A percentile compares a stretch with the other conserved stretches of the same genome.
These are phyloP conservation scores for Netelia fuscicornis DNA, from an alignment of 2,888 invertebrate genomes.

Conservation along the genomic window DNA sequence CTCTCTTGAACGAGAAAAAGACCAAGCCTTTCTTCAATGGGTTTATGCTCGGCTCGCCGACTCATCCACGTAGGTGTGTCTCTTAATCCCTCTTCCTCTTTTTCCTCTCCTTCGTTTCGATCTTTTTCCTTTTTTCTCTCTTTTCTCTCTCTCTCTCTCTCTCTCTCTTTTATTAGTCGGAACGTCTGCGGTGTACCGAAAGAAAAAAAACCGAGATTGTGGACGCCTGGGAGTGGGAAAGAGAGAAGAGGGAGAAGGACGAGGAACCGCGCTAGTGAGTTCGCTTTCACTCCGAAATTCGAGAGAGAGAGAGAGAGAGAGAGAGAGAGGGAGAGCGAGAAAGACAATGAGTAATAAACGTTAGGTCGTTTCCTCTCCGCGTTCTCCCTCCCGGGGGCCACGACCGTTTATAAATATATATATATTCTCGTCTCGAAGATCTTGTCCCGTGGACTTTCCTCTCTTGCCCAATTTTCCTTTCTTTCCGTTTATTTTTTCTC, in stretches of 20 bases:
- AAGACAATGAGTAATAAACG: constrained; percentile 66
- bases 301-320: constrained; percentile 12
- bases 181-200: constrained; percentile 61
- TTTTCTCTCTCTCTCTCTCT: constrained; percentile 19
- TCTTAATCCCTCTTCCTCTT: constrained; percentile 53
- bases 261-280: not conserved
- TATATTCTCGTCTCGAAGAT: constrained; percentile 58
- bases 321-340: constrained; percentile 15
- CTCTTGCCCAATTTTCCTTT: constrained; percentile 18
- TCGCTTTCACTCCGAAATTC: constrained; percentile 64
- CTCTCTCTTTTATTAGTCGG: constrained; percentile 38
- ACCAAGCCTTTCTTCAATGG: constrained; percentile 12
- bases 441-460: constrained; percentile 29
- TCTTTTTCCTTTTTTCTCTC: not conserved
- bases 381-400: constrained; percentile 30
- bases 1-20: constrained; percentile 1
- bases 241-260: not conserved
- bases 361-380: constrained; percentile 49
- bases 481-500: constrained; percentile 10
- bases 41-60: constrained; percentile 39
- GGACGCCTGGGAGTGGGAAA: constrained; percentile 2
- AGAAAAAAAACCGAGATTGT: constrained; percentile 56
- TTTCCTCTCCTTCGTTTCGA: not conserved
- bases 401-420: not conserved
- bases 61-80: constrained; percentile 64